phyloP scores from a whole-genome alignment of 2,113 vertebrate genomes.

The Circaetus gallicus region DNA sequence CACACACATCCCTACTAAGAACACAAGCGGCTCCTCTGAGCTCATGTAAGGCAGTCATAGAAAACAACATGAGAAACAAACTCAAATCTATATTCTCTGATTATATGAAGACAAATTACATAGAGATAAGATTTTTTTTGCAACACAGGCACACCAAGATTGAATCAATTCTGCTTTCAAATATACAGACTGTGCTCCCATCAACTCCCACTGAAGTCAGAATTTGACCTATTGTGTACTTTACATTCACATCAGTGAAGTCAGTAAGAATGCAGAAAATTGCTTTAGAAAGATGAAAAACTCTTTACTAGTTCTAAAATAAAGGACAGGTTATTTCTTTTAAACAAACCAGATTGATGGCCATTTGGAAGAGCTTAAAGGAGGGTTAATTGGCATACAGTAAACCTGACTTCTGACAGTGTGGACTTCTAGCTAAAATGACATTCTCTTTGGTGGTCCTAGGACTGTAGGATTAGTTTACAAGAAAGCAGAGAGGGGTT shows the following conservation, averaged over 20 bases:
- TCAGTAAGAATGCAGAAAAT: conserved; percentile 35
- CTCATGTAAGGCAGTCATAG: neutral
- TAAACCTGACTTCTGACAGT: conserved; percentile 29
- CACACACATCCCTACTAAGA: neutral
- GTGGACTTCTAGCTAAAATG: conserved; percentile 36
- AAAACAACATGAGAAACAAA: neutral
- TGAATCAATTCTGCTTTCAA: conserved; percentile 31
- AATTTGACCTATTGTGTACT: conserved; percentile 46
- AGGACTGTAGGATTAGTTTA: conserved; percentile 39
- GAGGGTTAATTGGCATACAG: conserved; percentile 39
- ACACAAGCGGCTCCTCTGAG: neutral
- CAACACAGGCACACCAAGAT: neutral
- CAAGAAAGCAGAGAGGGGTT: conserved; percentile 17
- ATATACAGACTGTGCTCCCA: neutral
- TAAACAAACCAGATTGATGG: conserved; percentile 42
- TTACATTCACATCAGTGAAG: conserved; percentile 44
- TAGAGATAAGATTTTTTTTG: neutral
- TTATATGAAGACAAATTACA: neutral
- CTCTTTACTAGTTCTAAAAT: conserved; percentile 14
- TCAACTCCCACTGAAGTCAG: conserved; percentile 44
- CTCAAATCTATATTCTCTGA: neutral
- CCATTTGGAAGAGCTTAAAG: conserved; percentile 49
- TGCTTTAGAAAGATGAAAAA: conserved; percentile 37
- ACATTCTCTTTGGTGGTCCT: conserved; percentile 49
- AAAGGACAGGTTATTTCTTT: conserved; percentile 12